Evolutionary conservation across 1,140 invertebrate genomes (phyloP), one percentile per base, ranked within the genome.

Genomic region (Venturia canescens): DNA sequence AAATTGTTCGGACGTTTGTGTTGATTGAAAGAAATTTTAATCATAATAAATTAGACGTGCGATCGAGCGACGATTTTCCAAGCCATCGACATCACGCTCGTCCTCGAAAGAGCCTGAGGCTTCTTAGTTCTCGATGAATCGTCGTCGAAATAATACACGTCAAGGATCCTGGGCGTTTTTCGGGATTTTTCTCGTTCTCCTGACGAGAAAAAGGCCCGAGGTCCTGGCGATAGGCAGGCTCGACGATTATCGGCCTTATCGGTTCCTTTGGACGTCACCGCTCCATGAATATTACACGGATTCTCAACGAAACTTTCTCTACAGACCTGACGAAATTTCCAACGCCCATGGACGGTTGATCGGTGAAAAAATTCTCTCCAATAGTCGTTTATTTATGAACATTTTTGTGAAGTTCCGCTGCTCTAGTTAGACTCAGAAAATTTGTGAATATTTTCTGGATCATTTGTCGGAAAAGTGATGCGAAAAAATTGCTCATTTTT

Each of bases 81-180:
- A 23, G 21, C 21, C 0, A 23, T 18, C 21, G 18, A n/a, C 21
- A 18, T 21, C 21, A 18, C 18, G 18, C 13, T 18, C 6, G 53
- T 21, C 5, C 53, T 57, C 21, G 53, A 23, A 21, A 5, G 53
- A 57, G 16, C 4, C 53, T 23, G 0, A 21, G 21, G 9, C 53
- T 57, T 57, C 21, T 57, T 13, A 66, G 60, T 66, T 27, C 21
- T 66, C 60, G 60, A 66, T 66, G 60, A 66, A 66, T 66, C 60
- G 60, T 27, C 21, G 15, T 13, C 60, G 60, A 23, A 27, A 26
- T 15, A 66, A 27, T 26, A 18, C 4, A 23, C 53, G 2, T 66
- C 60, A 13, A 66, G 21, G n/a, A 23, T 23, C 60, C 60, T 23
- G 60, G 23, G 23, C 6, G 5, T 66, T 13, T 26, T 27, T 66